Conservation (phyloP, 2,797 vertebrate genomes). For the Phataginus tricuspis region DNA sequence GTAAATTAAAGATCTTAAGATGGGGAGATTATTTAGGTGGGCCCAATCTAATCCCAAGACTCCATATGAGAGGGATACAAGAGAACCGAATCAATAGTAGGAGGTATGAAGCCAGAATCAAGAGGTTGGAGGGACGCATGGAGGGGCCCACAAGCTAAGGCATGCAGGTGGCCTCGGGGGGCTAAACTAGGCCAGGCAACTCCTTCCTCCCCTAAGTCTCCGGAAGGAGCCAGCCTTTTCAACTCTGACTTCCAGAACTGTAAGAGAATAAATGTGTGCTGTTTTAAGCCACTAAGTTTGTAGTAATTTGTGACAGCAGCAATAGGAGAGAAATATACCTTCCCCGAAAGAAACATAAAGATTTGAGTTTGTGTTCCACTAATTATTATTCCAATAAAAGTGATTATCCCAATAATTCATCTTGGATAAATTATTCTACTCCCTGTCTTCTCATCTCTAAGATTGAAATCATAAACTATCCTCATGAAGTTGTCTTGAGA, state of each 20-base stretch:
- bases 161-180: neutral
- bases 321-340: neutral
- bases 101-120: neutral
- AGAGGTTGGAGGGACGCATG: neutral
- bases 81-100: neutral
- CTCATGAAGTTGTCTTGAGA: neutral
- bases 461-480: neutral
- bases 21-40: neutral
- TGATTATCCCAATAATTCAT: neutral
- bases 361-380: neutral
- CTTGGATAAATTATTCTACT: neutral
- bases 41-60: neutral
- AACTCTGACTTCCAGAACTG: neutral
- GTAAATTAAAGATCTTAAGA: neutral
- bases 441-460: neutral
- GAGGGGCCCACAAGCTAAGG: neutral
- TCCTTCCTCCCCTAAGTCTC: neutral
- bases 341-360: neutral
- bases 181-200: neutral
- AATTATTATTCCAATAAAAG: neutral
- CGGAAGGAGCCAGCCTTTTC: neutral
- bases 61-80: neutral
- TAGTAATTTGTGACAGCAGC: neutral
- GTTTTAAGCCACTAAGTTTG: neutral
- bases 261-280: neutral